These are phyloP conservation scores for Sebastolobus alascanus DNA, from an alignment of 2,797 vertebrate genomes.

Conservation along the genomic window DNA sequence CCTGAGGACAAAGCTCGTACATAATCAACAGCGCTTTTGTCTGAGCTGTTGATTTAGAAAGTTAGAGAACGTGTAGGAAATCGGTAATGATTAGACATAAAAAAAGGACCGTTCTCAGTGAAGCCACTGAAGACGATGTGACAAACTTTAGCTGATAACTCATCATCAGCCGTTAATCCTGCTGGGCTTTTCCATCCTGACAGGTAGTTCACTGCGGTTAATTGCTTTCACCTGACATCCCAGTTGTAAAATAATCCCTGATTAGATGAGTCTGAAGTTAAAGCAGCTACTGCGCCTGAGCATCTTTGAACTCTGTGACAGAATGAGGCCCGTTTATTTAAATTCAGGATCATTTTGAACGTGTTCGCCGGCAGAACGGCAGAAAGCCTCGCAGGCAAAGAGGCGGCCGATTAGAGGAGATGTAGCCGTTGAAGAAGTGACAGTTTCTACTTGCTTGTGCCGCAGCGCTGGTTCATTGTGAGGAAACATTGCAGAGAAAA, in stretches of 20 bases:
- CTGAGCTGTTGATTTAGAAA: constrained; percentile 7
- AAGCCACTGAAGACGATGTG: constrained; percentile 8
- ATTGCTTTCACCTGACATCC: constrained; percentile 68
- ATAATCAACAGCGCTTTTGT: constrained; percentile 12
- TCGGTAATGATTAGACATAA: constrained; percentile 1
- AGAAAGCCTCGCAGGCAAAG: constrained; percentile 3
- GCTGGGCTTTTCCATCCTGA: constrained; percentile 33
- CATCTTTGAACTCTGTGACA: constrained; percentile 51
- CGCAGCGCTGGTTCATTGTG: constrained; percentile 7
- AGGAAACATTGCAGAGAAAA: constrained; percentile 9
- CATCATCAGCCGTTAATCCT: constrained; percentile 52
- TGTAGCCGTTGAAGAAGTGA: constrained; percentile 12
- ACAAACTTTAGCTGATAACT: constrained; percentile 21
- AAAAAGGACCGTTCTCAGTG: not conserved
- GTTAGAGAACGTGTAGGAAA: not conserved
- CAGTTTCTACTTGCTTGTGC: constrained; percentile 10
- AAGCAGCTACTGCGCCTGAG: not conserved
- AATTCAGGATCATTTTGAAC: constrained; percentile 39
- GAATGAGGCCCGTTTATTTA: constrained; percentile 46
- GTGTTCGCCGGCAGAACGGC: constrained; percentile 8
- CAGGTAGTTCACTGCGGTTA: constrained; percentile 63
- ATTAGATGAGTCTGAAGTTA: constrained; percentile 48
- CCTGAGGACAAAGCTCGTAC: constrained; percentile 2
- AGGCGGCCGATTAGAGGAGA: constrained; percentile 16
- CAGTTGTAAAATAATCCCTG: constrained; percentile 51